Conservation (phyloP, 2,888 invertebrate species). For the Sphecodes monilicornis region DNA sequence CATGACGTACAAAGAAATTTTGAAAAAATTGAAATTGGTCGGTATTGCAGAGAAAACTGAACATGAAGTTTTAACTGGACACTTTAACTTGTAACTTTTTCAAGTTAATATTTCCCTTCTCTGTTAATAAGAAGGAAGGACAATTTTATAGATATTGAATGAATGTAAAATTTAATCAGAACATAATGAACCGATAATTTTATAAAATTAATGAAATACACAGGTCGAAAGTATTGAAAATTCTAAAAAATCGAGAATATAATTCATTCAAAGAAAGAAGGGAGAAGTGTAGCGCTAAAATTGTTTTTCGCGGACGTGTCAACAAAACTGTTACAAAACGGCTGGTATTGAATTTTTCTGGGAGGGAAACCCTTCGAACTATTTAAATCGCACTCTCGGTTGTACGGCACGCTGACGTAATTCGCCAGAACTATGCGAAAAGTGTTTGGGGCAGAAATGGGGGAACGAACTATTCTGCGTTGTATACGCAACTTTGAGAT, state of each 20-base stretch:
- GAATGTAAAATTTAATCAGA: not conserved
- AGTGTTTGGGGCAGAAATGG: constrained; percentile 66
- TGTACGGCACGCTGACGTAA: constrained; percentile 54
- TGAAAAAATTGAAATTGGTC: no score
- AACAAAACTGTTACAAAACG: constrained; percentile 37
- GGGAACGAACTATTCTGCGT: constrained; percentile 66
- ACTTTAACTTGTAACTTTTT: no score
- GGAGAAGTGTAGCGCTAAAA: not conserved
- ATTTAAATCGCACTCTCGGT: constrained; percentile 68
- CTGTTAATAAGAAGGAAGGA: no score
- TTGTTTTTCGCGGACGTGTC: not conserved
- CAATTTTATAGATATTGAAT: not conserved
- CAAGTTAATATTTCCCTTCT: no score
- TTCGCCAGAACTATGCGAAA: constrained; percentile 69
- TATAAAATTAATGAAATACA: not conserved
- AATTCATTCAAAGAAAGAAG: not conserved
- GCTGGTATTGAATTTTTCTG: constrained; percentile 60
- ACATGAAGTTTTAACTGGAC: no score
- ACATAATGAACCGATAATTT: not conserved
- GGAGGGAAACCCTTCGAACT: constrained; percentile 64
- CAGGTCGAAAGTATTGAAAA: not conserved
- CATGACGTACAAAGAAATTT: no score
- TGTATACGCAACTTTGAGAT: constrained; percentile 67
- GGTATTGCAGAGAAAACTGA: no score
- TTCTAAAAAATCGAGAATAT: not conserved